phyloP scores from a whole-genome alignment of 2,888 invertebrate genomes.

The Oxyteleia sp. region DNA sequence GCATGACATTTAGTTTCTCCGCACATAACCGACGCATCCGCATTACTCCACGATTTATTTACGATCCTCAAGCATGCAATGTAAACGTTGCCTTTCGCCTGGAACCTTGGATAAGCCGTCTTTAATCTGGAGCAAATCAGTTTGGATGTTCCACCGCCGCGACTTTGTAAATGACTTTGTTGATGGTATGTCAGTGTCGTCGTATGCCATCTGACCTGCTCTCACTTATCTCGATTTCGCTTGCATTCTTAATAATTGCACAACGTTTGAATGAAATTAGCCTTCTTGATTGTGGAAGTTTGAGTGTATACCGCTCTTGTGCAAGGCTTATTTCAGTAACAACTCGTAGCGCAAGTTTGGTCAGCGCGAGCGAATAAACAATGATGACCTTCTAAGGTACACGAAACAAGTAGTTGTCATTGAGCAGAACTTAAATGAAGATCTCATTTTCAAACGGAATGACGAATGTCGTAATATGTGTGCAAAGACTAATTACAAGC shows the following conservation, averaged over 20 bases:
- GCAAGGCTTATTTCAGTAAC: slow-evolving; percentile 42
- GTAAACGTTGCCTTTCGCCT: slow-evolving; percentile 47
- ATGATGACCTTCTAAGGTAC: slow-evolving; percentile 3
- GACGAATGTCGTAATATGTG: not conserved
- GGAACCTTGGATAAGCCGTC: slow-evolving; percentile 58
- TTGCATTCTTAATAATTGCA: slow-evolving; percentile 53
- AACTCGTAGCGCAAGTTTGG: slow-evolving; percentile 23
- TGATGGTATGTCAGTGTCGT: slow-evolving; percentile 51
- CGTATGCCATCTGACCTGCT: slow-evolving; percentile 42
- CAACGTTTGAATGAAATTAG: slow-evolving; percentile 61
- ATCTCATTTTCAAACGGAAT: not conserved
- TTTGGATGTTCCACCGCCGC: slow-evolving; percentile 37
- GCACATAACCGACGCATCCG: too few relatives aligned
- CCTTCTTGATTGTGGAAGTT: slow-evolving; percentile 48
- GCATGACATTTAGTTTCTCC: too few relatives aligned
- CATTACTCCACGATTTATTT: slow-evolving; percentile 60
- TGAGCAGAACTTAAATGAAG: slow-evolving; percentile 8
- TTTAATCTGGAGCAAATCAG: slow-evolving; percentile 67
- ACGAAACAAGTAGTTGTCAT: slow-evolving; percentile 18
- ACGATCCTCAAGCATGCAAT: slow-evolving; percentile 45
- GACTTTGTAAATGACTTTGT: slow-evolving; percentile 53
- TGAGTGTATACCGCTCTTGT: not conserved
- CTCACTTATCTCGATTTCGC: slow-evolving; percentile 35
- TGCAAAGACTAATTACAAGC: too few relatives aligned
- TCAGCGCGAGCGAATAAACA: slow-evolving; percentile 31